Evolutionary conservation across 2,113 vertebrate genomes (phyloP).

Genomic region (Notechis scutatus): DNA sequence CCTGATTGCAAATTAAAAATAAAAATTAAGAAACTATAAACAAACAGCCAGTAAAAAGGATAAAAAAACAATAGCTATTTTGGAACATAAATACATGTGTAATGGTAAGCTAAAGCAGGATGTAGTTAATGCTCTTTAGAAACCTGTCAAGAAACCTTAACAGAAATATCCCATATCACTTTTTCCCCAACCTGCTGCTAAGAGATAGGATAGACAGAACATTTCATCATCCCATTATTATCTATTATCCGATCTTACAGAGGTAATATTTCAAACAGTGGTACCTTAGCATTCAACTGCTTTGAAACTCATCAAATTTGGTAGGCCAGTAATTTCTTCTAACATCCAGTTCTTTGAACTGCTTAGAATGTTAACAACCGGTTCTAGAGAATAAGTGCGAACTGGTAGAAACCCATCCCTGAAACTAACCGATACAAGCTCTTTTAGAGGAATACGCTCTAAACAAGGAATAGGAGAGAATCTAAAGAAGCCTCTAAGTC

Average conservation of each 20-base stretch:
- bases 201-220: neutral
- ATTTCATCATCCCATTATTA: neutral
- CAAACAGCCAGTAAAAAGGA: neutral
- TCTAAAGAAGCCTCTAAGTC: neutral
- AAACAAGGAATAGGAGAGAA: neutral
- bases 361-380: no score
- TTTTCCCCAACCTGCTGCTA: neutral
- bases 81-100: neutral
- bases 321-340: no score
- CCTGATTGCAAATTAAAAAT: conserved; percentile 44
- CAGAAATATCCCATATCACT: neutral
- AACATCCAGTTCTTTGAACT: no score
- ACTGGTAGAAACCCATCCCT: no score
- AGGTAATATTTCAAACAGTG: neutral
- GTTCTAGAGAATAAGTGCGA: no score
- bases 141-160: neutral
- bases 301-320: neutral
- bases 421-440: neutral
- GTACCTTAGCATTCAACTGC: neutral
- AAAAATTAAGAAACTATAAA: neutral
- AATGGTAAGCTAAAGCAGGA: neutral
- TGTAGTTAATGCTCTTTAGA: neutral
- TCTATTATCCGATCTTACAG: neutral
- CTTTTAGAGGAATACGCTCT: neutral
- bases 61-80: neutral